Evolutionary conservation across 1,140 invertebrate genomes (phyloP).

Genomic region (Drosophila saltans): DNA sequence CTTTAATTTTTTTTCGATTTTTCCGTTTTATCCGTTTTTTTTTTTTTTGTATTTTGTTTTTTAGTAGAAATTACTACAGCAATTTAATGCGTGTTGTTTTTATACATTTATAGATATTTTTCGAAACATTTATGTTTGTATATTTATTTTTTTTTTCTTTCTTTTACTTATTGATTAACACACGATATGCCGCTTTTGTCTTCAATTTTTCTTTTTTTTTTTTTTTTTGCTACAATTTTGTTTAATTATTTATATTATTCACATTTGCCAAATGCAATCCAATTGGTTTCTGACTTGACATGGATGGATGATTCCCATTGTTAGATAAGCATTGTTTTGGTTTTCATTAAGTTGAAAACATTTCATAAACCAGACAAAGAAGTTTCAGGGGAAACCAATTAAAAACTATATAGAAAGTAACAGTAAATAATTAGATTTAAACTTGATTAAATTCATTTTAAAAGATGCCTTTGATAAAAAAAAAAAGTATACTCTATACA

Average conservation of each 20-base stretch:
- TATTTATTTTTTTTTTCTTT: constrained; percentile 17
- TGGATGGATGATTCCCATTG: constrained; percentile 3
- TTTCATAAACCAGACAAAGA: too few relatives aligned
- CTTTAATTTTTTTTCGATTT: constrained; percentile 31
- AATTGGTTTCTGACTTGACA: constrained; percentile 6
- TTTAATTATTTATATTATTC: not conserved
- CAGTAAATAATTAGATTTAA: too few relatives aligned
- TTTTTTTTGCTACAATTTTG: not conserved
- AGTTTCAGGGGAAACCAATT: too few relatives aligned
- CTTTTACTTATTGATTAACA: constrained; percentile 31
- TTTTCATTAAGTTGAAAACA: too few relatives aligned
- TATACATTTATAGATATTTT: constrained; percentile 21
- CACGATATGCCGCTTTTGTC: constrained; percentile 2
- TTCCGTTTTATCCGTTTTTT: constrained; percentile 38
- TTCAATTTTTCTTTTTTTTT: not conserved
- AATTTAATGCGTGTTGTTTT: constrained; percentile 55
- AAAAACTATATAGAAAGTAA: too few relatives aligned
- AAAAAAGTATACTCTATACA: too few relatives aligned
- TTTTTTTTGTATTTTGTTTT: not conserved
- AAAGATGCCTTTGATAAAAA: too few relatives aligned
- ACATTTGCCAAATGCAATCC: not conserved
- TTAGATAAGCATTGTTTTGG: not conserved
- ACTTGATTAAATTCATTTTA: too few relatives aligned
- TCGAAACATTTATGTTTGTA: constrained; percentile 16
- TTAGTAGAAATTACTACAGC: constrained; percentile 46